Percentiles rank a stretch among this genome's conserved stretches.
These are phyloP conservation scores for Mus spicilegus DNA, from an alignment of 2,113 vertebrate species.

Conservation along the genomic window DNA sequence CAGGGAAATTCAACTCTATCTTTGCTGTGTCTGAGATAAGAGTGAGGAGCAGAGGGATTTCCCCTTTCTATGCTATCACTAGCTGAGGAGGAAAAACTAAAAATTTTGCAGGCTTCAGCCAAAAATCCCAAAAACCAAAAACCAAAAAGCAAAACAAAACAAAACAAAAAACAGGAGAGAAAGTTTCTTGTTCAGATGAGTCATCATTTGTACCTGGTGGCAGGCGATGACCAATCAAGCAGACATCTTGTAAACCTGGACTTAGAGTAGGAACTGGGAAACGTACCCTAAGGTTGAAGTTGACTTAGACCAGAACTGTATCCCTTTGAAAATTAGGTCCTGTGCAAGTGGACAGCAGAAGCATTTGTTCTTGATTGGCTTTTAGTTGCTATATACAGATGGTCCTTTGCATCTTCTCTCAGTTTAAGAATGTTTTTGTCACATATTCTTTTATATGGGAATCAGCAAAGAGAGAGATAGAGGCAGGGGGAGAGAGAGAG, in stretches of 20 bases:
- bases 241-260: background rate
- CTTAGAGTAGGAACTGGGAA: background rate
- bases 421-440: background rate
- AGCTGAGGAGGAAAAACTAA: rapidly evolving
- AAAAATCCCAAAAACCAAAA: no score
- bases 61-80: background rate
- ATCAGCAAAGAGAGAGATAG: background rate
- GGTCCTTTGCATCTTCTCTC: background rate
- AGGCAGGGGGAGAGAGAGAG: no score
- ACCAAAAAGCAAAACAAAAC: no score
- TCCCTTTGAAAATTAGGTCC: background rate
- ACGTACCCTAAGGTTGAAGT: rapidly evolving
- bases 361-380: background rate
- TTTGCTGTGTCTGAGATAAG: background rate
- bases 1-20: background rate
- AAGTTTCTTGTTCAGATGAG: background rate
- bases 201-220: background rate
- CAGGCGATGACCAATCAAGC: background rate
- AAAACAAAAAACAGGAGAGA: background rate
- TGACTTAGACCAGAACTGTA: background rate
- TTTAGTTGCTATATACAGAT: background rate
- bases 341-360: background rate
- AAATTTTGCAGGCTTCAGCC: background rate
- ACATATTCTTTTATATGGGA: background rate
- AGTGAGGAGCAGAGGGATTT: rapidly evolving